Base-by-base conservation (phyloP, 2,797 vertebrate genomes). In the Anguilla anguilla region DNA sequence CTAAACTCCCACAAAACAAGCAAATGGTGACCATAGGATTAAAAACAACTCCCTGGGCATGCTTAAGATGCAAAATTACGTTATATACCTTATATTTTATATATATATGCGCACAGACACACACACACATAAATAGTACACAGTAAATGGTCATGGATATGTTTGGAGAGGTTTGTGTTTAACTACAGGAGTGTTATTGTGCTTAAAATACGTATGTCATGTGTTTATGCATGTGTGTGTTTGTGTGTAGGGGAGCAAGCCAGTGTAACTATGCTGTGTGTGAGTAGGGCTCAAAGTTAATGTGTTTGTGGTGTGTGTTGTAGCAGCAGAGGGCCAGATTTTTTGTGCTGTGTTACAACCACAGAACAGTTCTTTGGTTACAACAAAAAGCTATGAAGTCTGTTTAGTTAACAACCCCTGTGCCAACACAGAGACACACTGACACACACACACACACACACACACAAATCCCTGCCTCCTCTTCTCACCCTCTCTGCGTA, bases 401-500 rank as follows among this genome's bases (percentile, higher is more conserved):
- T 93, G 91, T 93, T 93, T 88, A 90, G 90, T 94, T 92, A 93
- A 83, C 69, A 85, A 87, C 43, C 72, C 25, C 61, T 61, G 25
- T 64, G 35, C 59, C 19, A 2, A 61, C 3, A 43, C 55, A 59
- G 39, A 69, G 77, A 64, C 6, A 28, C 59, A 31, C 46, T 19
- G 28, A 28, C 46, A 17, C 69, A 74, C 69, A 74, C 72, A 74
- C 72, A 74, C 28, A 35, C 69, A 35, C 39, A 57, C 31, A 39
- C 13, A 10, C 3, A 7, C 25, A 13, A 28, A 51, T 46, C 1
- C 13, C 15, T 49, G 25, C 17, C 74, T 51, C n/a, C 53, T n/a
- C 59, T 43, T 11, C 35, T 43, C 11, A 59, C 43, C 6, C 25
- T 46, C 11, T 49, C 51, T 59, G 10, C 61, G n/a, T 5, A 86